phyloP scores from a whole-genome alignment of 2,888 invertebrate species.

The Nineta flava region DNA sequence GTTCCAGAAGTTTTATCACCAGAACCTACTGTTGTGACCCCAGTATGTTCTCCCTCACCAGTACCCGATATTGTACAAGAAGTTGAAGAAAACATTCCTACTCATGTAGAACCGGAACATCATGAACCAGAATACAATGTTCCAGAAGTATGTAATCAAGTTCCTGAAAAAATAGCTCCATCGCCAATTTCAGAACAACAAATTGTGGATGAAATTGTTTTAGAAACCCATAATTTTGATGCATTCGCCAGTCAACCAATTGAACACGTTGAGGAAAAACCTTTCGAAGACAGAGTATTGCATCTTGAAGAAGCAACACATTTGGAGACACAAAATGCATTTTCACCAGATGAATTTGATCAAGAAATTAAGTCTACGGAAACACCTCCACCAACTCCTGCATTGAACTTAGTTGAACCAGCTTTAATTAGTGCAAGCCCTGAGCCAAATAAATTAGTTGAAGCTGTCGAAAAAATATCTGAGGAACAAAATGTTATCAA shows the following conservation, averaged over 20 bases:
- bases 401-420: constrained; percentile 4
- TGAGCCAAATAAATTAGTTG: constrained; percentile 13
- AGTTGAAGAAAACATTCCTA: background rate
- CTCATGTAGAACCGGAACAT: background rate
- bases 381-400: constrained; percentile 10
- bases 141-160: background rate
- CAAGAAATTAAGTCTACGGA: constrained; percentile 1
- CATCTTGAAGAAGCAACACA: constrained; percentile 1
- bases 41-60: background rate
- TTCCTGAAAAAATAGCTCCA: background rate
- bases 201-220: no score
- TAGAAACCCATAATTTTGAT: no score
- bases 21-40: background rate
- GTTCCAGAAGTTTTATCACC: background rate
- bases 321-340: no score
- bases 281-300: background rate
- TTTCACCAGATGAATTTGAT: constrained; percentile 2
- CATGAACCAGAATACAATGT: no score
- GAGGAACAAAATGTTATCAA: constrained; percentile 17
- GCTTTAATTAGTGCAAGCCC: constrained; percentile 6
- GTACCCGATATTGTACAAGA: background rate
- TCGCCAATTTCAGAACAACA: background rate
- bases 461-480: constrained; percentile 17
- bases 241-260: background rate
- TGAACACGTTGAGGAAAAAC: background rate